Base-by-base conservation (phyloP, 1,140 invertebrate species). In the Lepidurus couesii region DNA sequence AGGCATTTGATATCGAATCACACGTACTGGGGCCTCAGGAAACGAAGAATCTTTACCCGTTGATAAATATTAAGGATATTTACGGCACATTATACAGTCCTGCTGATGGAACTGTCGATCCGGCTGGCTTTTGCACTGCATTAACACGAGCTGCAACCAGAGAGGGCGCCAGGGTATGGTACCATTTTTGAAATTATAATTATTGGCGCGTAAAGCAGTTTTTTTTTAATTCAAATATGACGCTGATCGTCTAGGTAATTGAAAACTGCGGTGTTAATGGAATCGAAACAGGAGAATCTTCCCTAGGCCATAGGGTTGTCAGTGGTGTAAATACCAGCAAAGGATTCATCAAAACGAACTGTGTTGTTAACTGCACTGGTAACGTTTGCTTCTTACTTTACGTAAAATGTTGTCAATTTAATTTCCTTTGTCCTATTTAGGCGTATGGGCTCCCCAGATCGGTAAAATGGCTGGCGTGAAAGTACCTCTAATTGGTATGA, bases 51-150 rank as follows among this genome's bases (percentile, higher is more conserved):
- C 82, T 92, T n/a, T 94, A 93, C 82, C 93, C 94, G 0, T 85
- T 95, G 0, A 85, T 97, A 74, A 90, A 95, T 82, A 89, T 90
- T 1, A 87, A 88, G 10, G 87, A 90, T 6, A 89, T 96, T 80
- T 86, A 89, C 81, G 93, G 92, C 80, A 90, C 92, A 0, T 85
- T 97, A 1, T 93, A 92, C 82, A 77, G 89, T n/a, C 91, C 93
- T 0, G 88, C 88, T 24, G 94, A 96, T 86, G 94, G 94, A 1
- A 89, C 89, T 11, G 88, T 93, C 73, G 94, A 96, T 84, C 93
- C 95, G 0, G 88, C 91, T 0, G 92, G 92, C 86, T 88, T 93
- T 34, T 92, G 93, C 81, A 88, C 88, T 9, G 91, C 93, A 0
- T 86, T 96, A 3, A 89, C 90, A 0, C 90, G 90, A 85, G 89